Evolutionary conservation across 2,113 vertebrate species (phyloP).

Genomic region (Antechinus flavipes): DNA sequence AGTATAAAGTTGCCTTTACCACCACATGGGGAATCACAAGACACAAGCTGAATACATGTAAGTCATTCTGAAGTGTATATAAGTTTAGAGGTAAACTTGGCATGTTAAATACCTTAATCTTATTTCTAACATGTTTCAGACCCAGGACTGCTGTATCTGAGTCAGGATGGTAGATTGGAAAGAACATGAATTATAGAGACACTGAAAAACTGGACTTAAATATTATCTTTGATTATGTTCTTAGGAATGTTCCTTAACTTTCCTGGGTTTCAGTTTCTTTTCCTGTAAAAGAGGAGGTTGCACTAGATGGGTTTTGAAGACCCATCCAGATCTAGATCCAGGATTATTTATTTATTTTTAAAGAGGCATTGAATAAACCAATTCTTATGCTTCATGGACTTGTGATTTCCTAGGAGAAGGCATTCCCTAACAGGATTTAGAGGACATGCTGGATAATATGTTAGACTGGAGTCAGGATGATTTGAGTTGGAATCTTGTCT

Average conservation of each 20-base stretch:
- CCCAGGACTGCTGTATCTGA: background rate
- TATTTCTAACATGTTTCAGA: background rate
- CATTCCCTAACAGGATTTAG: background rate
- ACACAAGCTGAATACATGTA: background rate
- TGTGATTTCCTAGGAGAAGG: background rate
- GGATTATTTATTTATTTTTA: background rate
- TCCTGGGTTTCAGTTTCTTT: background rate
- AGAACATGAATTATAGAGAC: background rate
- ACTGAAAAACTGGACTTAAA: background rate
- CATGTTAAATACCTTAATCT: background rate
- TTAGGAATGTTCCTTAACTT: background rate
- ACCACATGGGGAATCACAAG: background rate
- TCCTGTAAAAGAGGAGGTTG: background rate
- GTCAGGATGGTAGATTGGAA: background rate
- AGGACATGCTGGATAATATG: background rate
- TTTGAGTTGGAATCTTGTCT: background rate
- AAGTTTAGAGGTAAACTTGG: background rate
- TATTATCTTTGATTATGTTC: background rate
- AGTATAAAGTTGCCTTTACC: background rate
- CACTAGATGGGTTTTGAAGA: background rate
- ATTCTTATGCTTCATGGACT: background rate
- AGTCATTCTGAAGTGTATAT: background rate
- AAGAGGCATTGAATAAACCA: background rate
- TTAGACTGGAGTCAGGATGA: background rate
- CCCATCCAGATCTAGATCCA: background rate